Evolutionary conservation across 2,888 invertebrate species (phyloP).

Genomic region (Tricholauxania praeusta): DNA sequence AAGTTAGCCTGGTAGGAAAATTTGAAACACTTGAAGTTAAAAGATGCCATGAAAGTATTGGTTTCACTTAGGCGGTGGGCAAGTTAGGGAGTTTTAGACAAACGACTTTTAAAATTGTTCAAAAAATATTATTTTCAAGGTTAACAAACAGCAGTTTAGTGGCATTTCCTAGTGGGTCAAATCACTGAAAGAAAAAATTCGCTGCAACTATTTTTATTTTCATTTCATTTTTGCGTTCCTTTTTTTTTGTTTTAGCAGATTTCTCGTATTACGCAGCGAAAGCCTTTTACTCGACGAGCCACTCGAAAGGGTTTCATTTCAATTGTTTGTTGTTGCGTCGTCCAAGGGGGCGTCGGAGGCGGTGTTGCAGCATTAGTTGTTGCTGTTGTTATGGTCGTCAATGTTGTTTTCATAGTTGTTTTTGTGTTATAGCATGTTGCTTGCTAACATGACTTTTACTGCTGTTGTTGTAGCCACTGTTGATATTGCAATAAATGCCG

Average conservation of each 20-base stretch:
- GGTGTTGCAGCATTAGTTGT: not conserved
- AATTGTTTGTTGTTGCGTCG: not conserved
- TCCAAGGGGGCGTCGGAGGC: not conserved
- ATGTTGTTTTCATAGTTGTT: not conserved
- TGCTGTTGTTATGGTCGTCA: not conserved
- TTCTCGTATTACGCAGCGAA: conserved; percentile 16
- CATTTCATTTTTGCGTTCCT: no score
- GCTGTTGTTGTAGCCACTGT: not conserved
- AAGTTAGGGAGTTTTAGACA: no score
- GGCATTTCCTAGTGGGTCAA: no score
- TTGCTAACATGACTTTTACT: conserved; percentile 26
- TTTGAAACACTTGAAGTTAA: no score
- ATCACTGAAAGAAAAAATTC: not conserved
- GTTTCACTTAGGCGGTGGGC: no score
- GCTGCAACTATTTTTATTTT: conserved; percentile 5
- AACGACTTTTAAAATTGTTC: no score
- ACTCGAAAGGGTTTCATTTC: conserved; percentile 11
- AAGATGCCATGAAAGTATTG: no score
- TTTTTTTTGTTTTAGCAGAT: conserved; percentile 22
- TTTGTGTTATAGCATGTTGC: conserved; percentile 30
- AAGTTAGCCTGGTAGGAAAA: not conserved
- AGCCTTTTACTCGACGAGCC: not conserved
- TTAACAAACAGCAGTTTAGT: no score
- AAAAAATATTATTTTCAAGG: no score
- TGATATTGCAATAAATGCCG: not conserved